Percentiles rank a stretch among this genome's conserved stretches.
Conservation (phyloP, 2,113 vertebrate genomes). For the Centropristis striata region DNA sequence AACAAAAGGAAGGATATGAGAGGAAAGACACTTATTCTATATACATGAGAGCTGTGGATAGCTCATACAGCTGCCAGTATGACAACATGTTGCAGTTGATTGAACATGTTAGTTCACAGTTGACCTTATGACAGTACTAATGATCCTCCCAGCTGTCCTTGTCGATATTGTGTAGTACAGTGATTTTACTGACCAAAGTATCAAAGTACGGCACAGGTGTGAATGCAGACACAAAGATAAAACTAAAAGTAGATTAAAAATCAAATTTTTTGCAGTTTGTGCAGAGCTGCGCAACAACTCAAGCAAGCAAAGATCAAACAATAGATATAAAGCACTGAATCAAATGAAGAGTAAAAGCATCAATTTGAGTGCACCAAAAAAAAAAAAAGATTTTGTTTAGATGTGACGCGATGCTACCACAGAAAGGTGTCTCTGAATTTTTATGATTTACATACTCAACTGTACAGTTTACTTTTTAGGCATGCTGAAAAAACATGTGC, state of each 20-base stretch:
- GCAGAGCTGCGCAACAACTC: not conserved
- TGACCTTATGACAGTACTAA: not conserved
- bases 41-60: not conserved
- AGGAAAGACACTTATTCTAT: not conserved
- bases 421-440: not conserved
- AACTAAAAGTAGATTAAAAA: too few species aligned
- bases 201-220: not conserved
- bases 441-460: not conserved
- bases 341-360: not conserved
- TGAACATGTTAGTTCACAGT: not conserved
- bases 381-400: not conserved
- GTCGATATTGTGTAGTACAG: not conserved
- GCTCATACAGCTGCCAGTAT: slow-evolving; percentile 5
- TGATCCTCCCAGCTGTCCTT: not conserved
- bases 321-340: not conserved
- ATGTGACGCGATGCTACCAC: not conserved
- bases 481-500: not conserved
- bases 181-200: not conserved
- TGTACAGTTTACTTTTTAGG: not conserved
- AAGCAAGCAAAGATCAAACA: too few species aligned
- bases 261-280: not conserved
- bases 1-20: not conserved
- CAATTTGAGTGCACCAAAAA: not conserved
- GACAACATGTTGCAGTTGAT: not conserved
- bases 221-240: not conserved